These are phyloP conservation scores for Criorhina ranunculi DNA, from an alignment of 2,888 invertebrate species.

Conservation along the genomic window DNA sequence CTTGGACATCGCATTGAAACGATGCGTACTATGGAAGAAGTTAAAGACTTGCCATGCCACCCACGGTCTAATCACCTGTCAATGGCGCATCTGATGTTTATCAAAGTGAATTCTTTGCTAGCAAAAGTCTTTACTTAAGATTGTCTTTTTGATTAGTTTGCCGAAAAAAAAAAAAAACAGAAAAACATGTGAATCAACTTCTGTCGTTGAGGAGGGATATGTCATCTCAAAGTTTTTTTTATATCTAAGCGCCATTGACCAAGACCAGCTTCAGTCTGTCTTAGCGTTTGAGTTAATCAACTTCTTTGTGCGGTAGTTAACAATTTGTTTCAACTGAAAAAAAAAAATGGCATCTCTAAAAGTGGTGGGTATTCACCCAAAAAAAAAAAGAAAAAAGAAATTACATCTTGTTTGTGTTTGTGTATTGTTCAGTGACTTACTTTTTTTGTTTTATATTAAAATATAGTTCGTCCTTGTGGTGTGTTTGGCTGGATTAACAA, in stretches of 20 bases:
- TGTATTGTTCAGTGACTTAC: not conserved
- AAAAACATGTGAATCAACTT: not conserved
- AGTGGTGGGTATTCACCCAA: conserved; percentile 43
- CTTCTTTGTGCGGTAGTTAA: conserved; percentile 54
- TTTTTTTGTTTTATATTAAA: conserved; percentile 16
- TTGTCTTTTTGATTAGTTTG: not conserved
- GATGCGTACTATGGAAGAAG: too few relatives aligned
- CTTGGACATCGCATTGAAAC: too few relatives aligned
- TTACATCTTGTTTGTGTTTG: not conserved
- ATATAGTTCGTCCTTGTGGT: conserved; percentile 61
- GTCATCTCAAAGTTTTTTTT: too few relatives aligned
- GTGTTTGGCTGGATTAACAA: conserved; percentile 47
- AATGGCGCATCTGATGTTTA: not conserved
- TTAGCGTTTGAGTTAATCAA: conserved; percentile 60
- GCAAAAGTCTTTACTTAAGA: not conserved
- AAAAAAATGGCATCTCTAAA: conserved; percentile 54
- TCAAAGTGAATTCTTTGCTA: not conserved
- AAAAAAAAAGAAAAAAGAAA: not conserved
- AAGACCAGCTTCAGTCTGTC: conserved; percentile 58
- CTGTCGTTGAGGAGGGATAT: not conserved
- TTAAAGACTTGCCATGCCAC: too few relatives aligned
- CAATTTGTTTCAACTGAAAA: conserved; percentile 5
- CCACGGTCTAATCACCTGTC: too few relatives aligned
- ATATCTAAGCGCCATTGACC: not conserved
- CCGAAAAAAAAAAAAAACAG: not conserved